Percentiles rank a stretch among this genome's conserved stretches.
phyloP scores from a whole-genome alignment of 2,888 invertebrate genomes.

The Baronia brevicornis region DNA sequence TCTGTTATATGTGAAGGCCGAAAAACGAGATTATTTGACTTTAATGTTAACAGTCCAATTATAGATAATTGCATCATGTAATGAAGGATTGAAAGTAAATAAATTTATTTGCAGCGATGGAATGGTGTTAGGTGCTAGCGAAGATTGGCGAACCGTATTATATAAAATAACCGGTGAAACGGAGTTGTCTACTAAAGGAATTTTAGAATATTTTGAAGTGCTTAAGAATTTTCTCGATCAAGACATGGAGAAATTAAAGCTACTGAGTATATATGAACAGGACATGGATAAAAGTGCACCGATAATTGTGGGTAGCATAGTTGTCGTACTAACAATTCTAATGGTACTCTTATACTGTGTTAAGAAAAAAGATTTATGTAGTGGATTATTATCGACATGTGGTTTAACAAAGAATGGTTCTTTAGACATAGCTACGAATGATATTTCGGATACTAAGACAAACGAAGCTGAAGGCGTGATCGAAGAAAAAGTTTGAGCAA shows the following conservation, averaged over 20 bases:
- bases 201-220: slow-evolving; percentile 52
- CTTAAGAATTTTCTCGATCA: slow-evolving; percentile 42
- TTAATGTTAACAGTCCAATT: neutral
- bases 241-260: slow-evolving; percentile 44
- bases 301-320: slow-evolving; percentile 53
- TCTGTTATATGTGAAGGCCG: slow-evolving; percentile 5
- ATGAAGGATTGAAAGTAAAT: neutral
- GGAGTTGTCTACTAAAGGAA: slow-evolving; percentile 54
- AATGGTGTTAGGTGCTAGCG: slow-evolving; percentile 62
- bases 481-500: slow-evolving; percentile 64
- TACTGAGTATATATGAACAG: no score
- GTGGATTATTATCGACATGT: slow-evolving; percentile 46
- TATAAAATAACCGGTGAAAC: slow-evolving; percentile 56
- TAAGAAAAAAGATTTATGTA: slow-evolving; percentile 47
- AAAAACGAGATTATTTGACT: neutral
- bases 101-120: slow-evolving; percentile 42
- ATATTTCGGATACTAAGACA: slow-evolving; percentile 42
- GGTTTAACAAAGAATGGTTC: slow-evolving; percentile 64
- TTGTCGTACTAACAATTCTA: slow-evolving; percentile 44
- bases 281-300: slow-evolving; percentile 60
- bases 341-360: slow-evolving; percentile 57
- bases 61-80: no score
- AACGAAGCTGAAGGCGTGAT: slow-evolving; percentile 49
- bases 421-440: slow-evolving; percentile 58
- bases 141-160: slow-evolving; percentile 61